phyloP scores from a whole-genome alignment of 1,140 invertebrate genomes.

The Hycleus cichorii region DNA sequence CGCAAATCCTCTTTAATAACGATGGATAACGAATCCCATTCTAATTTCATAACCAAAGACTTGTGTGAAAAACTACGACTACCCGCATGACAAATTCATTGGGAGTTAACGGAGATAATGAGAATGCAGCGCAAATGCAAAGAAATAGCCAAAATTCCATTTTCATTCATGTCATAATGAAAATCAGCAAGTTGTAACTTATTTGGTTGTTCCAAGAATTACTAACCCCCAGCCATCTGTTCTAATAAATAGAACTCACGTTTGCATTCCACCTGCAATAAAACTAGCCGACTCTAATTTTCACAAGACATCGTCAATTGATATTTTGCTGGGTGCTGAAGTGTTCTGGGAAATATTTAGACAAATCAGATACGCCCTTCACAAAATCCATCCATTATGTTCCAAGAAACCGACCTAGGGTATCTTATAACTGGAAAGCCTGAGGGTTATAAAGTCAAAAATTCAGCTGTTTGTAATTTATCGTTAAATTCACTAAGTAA shows the following conservation, averaged over 20 bases:
- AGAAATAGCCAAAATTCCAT: neutral
- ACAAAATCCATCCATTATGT: slow-evolving; percentile 1
- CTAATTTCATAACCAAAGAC: neutral
- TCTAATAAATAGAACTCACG: neutral
- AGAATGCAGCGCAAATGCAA: neutral
- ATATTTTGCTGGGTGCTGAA: slow-evolving; percentile 23
- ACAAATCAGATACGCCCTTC: slow-evolving; percentile 13
- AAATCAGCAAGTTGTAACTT: neutral
- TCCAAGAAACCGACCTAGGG: slow-evolving; percentile 26
- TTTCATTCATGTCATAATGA: neutral
- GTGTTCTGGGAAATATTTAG: slow-evolving; percentile 19
- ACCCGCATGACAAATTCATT: neutral
- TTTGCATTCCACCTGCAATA: neutral
- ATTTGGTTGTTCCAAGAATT: neutral
- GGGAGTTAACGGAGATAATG: neutral
- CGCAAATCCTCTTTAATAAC: neutral
- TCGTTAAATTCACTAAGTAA: neutral
- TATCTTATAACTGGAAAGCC: slow-evolving; percentile 17
- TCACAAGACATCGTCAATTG: slow-evolving; percentile 16
- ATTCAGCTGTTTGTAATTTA: neutral
- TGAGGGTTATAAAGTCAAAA: neutral
- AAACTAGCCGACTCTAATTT: slow-evolving; percentile 19
- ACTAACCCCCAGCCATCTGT: neutral
- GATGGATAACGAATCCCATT: neutral
- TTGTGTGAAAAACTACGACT: neutral